Conservation (phyloP, 2,888 invertebrate genomes). For the Druceiella hillmani region DNA sequence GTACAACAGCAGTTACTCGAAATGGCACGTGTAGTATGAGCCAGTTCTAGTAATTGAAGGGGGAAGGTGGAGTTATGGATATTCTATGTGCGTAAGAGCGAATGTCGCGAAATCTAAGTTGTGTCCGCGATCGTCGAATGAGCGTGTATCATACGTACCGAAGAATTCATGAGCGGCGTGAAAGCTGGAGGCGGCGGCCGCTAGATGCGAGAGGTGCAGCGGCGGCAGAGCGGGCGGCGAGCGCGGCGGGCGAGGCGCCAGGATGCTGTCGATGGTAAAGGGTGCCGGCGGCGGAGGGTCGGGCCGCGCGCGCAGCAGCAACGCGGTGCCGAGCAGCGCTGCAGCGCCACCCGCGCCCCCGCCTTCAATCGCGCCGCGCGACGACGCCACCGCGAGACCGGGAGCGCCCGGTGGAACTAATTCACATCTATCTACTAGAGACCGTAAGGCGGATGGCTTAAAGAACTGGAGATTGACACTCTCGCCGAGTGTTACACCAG, state of each 20-base stretch:
- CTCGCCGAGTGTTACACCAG: too few relatives aligned
- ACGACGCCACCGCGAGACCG: slow-evolving; percentile 25
- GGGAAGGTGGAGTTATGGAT: slow-evolving; percentile 1
- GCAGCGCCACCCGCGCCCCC: slow-evolving; percentile 37
- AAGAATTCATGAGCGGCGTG: slow-evolving; percentile 73
- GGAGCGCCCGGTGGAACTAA: slow-evolving; percentile 29
- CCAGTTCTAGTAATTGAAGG: too few relatives aligned
- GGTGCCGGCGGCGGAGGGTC: slow-evolving; percentile 52
- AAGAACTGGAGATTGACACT: too few relatives aligned
- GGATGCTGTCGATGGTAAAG: slow-evolving; percentile 83
- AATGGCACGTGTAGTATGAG: too few relatives aligned
- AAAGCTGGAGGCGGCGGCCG: slow-evolving; percentile 54
- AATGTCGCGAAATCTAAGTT: background rate
- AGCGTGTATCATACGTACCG: slow-evolving; percentile 51
- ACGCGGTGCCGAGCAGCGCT: slow-evolving; percentile 47
- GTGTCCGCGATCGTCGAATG: background rate
- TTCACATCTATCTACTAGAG: too few relatives aligned
- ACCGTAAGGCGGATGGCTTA: too few relatives aligned
- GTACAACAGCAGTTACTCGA: too few relatives aligned
- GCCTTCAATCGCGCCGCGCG: slow-evolving; percentile 33
- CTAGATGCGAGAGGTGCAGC: slow-evolving; percentile 50
- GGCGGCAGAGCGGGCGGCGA: slow-evolving; percentile 50
- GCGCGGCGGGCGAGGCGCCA: slow-evolving; percentile 65
- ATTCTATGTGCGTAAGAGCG: slow-evolving; percentile 5
- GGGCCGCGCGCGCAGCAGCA: slow-evolving; percentile 45